These are phyloP conservation scores for Myotis lucifugus DNA, from an alignment of 2,113 vertebrate species.

Conservation along the genomic window DNA sequence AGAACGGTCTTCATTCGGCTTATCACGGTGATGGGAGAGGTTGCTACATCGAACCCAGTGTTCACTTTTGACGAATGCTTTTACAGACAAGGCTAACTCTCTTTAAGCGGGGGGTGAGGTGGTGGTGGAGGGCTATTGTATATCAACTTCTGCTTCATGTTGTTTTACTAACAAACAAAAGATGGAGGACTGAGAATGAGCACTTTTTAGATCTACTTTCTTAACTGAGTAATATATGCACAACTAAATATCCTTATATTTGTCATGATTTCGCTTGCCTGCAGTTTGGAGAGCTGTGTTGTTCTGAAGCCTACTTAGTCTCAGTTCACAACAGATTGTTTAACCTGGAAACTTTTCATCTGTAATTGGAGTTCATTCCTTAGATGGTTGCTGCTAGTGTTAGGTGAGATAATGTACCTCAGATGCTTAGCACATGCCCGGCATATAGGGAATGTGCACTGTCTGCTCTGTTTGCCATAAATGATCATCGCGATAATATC, in stretches of 20 bases:
- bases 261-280: neutral
- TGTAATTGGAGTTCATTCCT: neutral
- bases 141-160: neutral
- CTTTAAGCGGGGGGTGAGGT: neutral
- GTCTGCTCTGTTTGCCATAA: neutral
- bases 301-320: neutral
- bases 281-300: neutral
- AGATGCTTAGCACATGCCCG: neutral
- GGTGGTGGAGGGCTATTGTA: neutral
- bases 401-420: neutral
- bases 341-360: neutral
- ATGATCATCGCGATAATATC: neutral
- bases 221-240: neutral
- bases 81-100: neutral
- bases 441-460: neutral
- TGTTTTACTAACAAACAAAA: neutral
- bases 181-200: neutral
- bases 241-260: neutral
- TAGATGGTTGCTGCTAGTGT: neutral
- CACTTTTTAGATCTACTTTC: neutral
- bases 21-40: accelerated
- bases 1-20: neutral
- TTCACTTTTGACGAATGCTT: neutral
- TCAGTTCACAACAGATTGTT: neutral
- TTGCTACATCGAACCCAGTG: neutral